phyloP scores from a whole-genome alignment of 2,797 vertebrate genomes.

The Liasis olivaceus region DNA sequence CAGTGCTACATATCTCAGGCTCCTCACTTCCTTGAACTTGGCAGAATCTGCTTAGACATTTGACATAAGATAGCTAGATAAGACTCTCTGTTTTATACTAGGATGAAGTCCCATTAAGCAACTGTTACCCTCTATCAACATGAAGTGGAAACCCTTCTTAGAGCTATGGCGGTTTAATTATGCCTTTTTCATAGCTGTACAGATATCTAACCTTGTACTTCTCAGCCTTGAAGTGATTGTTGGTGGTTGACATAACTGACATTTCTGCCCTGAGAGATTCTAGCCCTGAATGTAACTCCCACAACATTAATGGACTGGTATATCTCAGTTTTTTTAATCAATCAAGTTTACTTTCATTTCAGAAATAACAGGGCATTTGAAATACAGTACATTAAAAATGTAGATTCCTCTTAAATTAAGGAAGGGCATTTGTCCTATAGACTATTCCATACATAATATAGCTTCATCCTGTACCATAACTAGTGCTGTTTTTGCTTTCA shows the following conservation, averaged over 20 bases:
- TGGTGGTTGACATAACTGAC: not conserved
- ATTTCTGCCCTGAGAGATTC: not conserved
- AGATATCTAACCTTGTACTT: not conserved
- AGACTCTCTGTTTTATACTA: not conserved
- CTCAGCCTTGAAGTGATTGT: not conserved
- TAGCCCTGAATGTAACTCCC: not conserved
- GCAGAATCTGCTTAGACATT: not conserved
- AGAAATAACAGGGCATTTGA: not conserved
- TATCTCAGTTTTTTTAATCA: not conserved
- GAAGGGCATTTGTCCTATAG: not conserved
- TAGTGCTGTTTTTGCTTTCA: not conserved
- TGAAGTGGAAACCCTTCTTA: not conserved
- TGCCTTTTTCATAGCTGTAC: not conserved
- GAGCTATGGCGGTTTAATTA: not conserved
- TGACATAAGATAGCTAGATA: not conserved
- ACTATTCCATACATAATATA: not conserved
- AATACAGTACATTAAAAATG: not conserved
- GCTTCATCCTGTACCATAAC: not conserved
- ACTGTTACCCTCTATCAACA: not conserved
- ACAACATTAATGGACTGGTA: not conserved
- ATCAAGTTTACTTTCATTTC: not conserved
- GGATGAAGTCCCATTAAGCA: not conserved
- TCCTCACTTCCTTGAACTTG: not conserved
- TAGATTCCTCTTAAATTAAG: not conserved
- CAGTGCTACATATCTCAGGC: not conserved